phyloP scores from a whole-genome alignment of 1,140 invertebrate genomes.

The Dolichoris vasculosae region DNA sequence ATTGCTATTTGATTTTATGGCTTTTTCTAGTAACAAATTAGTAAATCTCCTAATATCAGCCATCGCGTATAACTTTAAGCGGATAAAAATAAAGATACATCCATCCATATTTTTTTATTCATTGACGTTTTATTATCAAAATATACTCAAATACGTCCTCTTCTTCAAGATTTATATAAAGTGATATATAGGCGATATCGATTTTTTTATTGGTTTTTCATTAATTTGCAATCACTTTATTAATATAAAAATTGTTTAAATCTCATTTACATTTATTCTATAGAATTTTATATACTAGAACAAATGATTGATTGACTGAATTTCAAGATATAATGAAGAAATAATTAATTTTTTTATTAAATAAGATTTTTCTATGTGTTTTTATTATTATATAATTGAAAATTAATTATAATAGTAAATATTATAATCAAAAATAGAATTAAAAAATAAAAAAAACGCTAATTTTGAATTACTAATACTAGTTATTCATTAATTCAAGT shows the following conservation, averaged over 20 bases:
- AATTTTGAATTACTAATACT: too few species aligned
- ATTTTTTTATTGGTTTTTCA: neutral
- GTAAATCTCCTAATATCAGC: neutral
- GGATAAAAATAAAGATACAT: too few species aligned
- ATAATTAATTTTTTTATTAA: too few species aligned
- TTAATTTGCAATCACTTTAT: neutral
- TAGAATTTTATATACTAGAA: too few species aligned
- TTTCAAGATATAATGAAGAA: too few species aligned
- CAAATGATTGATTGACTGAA: too few species aligned
- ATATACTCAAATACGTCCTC: neutral
- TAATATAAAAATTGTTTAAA: neutral
- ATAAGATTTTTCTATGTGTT: too few species aligned
- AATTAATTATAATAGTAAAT: too few species aligned
- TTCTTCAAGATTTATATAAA: neutral
- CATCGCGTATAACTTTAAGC: neutral
- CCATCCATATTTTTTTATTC: neutral
- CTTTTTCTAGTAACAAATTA: conserved; percentile 37
- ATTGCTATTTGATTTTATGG: conserved; percentile 44
- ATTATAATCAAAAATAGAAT: too few species aligned
- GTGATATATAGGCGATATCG: neutral
- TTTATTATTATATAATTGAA: too few species aligned
- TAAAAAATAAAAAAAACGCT: too few species aligned
- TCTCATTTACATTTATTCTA: neutral
- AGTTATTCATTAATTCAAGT: neutral
- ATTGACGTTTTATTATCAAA: neutral